Evolutionary conservation across 2,888 invertebrate species (phyloP), one percentile per base, ranked within the genome.

Genomic region (Pammene fasciana): DNA sequence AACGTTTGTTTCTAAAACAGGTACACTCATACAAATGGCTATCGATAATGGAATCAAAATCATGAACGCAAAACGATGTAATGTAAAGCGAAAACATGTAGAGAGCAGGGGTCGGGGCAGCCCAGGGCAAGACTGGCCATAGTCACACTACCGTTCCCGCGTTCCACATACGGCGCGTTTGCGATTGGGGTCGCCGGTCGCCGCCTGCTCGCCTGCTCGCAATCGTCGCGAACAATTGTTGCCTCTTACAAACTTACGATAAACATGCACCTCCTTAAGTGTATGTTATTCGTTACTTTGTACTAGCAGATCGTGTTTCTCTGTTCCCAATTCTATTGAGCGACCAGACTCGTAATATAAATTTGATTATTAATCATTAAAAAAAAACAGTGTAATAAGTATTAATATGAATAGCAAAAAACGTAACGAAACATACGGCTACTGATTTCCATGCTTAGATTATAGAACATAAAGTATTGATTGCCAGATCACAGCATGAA

Each of bases 131-230:
- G 84, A 84, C 83, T 82, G 84, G 82, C 83, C 82, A 77, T 77
- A 77, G 80, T 78, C 76, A 78, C 80, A 85, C 86, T 86, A 84
- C 86, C 84, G 87, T 89, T 89, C 90, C 87, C 90, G 90, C 89
- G 90, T 89, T 88, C 90, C 82, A 90, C 88, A 90, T 89, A 84
- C 79, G 81, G 71, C 45, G 64, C 71, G 68, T 67, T 57, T 59
- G 75, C 79, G 79, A 85, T 81, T 78, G 84, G 80, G 86, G 85
- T 82, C 82, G 79, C 76, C 78, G 76, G 70, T 70, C 71, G 62
- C 56, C 54, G 59, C 65, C 60, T 41, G 71, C 62, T 52, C 60
- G 65, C 70, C 56, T 54, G 70, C 60, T 65, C 38, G 65, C 68
- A 68, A 70, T 70, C 70, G 70, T 70, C 70, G 70, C 70, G 59